Conservation (phyloP, 1,140 invertebrate species). For the Drosophila teissieri region DNA sequence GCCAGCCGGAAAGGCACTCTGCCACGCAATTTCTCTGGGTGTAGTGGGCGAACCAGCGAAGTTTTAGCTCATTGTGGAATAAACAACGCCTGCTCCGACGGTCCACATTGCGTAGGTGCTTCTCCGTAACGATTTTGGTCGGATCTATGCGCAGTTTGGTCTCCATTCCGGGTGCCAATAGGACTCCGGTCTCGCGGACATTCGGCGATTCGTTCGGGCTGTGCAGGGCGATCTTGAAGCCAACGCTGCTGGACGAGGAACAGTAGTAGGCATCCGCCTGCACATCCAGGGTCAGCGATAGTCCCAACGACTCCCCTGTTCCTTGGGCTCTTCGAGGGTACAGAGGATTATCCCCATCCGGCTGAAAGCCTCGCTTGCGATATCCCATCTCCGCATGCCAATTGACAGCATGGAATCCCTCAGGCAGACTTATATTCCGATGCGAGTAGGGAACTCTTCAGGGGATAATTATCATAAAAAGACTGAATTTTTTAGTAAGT, state of each 20-base stretch:
- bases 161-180: constrained; percentile 89
- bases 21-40: constrained; percentile 87
- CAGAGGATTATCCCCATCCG: constrained; percentile 61
- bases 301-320: constrained; percentile 88
- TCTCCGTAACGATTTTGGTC: constrained; percentile 87
- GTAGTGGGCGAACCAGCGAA: constrained; percentile 86
- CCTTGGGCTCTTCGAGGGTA: constrained; percentile 87
- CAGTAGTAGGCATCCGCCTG: constrained; percentile 90
- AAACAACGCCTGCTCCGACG: constrained; percentile 89
- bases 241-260: constrained; percentile 89
- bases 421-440: constrained; percentile 39
- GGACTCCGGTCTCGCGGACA: constrained; percentile 89
- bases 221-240: constrained; percentile 90
- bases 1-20: constrained; percentile 89
- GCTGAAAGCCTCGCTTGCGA: constrained; percentile 81
- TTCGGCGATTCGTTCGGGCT: constrained; percentile 91
- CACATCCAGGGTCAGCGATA: constrained; percentile 90
- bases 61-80: constrained; percentile 88
- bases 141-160: constrained; percentile 88
- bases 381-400: constrained; percentile 91
- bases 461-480: not conserved
- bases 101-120: constrained; percentile 86
- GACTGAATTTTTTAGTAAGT: not conserved
- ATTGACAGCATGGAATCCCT: constrained; percentile 85
- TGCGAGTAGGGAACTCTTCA: constrained; percentile 42